Evolutionary conservation across 2,888 invertebrate species (phyloP).

Genomic region (Phalera bucephala): DNA sequence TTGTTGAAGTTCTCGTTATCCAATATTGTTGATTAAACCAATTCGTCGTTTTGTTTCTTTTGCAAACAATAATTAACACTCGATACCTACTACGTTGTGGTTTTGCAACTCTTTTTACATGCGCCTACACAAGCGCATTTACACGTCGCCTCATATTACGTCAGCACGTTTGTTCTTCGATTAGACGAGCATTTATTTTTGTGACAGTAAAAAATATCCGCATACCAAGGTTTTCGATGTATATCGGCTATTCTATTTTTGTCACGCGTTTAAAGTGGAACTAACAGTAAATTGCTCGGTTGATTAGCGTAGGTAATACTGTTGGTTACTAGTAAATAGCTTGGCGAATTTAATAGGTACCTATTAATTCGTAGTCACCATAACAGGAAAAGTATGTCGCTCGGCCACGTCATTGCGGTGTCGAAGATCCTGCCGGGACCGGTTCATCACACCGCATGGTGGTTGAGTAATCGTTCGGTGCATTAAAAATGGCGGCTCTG

Average conservation of each 20-base stretch:
- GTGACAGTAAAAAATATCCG: slow-evolving; percentile 20
- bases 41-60: slow-evolving; percentile 40
- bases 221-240: slow-evolving; percentile 17
- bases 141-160: slow-evolving; percentile 27
- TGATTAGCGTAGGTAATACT: slow-evolving; percentile 8
- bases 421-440: slow-evolving; percentile 37
- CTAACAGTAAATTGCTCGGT: slow-evolving; percentile 1
- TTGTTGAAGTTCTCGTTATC: slow-evolving; percentile 55
- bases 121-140: slow-evolving; percentile 20
- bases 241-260: slow-evolving; percentile 2
- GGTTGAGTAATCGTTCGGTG: slow-evolving; percentile 42
- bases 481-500: slow-evolving; percentile 46
- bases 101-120: slow-evolving; percentile 35
- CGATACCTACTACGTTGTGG: slow-evolving; percentile 35
- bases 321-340: slow-evolving; percentile 4
- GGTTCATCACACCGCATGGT: slow-evolving; percentile 30
- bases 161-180: slow-evolving; percentile 30
- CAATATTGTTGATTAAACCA: slow-evolving; percentile 51
- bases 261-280: slow-evolving; percentile 4
- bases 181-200: slow-evolving; percentile 33
- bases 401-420: slow-evolving; percentile 19
- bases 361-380: slow-evolving; percentile 17
- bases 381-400: slow-evolving; percentile 38
- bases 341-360: slow-evolving; percentile 3
- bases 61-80: slow-evolving; percentile 38